Conservation (phyloP, 2,888 invertebrate genomes). For the Noctua janthina region DNA sequence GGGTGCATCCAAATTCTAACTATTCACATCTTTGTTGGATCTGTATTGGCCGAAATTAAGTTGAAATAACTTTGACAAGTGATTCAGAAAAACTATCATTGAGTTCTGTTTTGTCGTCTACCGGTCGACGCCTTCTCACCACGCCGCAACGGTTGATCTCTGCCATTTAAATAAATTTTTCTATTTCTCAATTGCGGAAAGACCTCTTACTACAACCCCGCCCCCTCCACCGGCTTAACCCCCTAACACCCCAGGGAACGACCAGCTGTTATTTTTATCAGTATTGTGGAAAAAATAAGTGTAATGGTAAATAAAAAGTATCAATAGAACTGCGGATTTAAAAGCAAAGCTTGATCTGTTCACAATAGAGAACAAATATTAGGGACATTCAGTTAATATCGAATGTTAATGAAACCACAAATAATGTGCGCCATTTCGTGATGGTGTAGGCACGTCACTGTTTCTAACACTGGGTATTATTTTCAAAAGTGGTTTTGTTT, state of each 20-base stretch:
- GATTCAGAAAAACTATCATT: neutral
- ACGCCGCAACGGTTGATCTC: neutral
- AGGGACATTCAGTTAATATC: neutral
- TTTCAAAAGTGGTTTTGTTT: neutral
- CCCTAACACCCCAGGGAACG: neutral
- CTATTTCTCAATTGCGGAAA: neutral
- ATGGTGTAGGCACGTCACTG: too few species aligned
- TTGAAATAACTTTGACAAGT: neutral
- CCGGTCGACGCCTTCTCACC: conserved; percentile 2
- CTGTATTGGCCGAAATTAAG: neutral
- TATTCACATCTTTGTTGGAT: neutral
- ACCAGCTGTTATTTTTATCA: conserved; percentile 32
- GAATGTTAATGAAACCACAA: conserved; percentile 5
- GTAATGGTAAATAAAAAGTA: conserved; percentile 15
- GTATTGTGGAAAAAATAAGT: conserved; percentile 32
- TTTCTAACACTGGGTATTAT: neutral
- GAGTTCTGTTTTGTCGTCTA: neutral
- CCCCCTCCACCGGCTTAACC: neutral
- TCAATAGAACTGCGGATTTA: neutral
- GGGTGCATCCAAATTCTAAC: neutral
- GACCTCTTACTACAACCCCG: neutral
- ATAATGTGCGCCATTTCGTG: neutral
- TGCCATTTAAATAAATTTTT: conserved; percentile 21
- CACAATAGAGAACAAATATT: conserved; percentile 25
- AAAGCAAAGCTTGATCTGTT: conserved; percentile 13